Base-by-base conservation (phyloP, 2,888 invertebrate species). In the Ormyrus pomaceus region DNA sequence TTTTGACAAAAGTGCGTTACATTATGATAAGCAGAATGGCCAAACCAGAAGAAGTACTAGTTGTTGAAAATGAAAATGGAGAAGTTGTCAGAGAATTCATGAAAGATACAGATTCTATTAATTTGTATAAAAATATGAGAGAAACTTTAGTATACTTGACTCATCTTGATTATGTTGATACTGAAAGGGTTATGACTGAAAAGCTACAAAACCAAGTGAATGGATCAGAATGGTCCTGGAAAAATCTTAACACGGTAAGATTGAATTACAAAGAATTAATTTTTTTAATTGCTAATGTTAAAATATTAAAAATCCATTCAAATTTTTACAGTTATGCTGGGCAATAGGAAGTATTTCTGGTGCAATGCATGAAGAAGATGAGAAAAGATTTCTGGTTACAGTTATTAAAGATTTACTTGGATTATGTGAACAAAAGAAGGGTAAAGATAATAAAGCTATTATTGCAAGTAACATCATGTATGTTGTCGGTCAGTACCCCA, bases 391-490 rank as follows among this genome's bases (percentile, higher is more conserved):
- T 92, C 93, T 99, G 86, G 99, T 99, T 76, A 98, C 98, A 74
- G 99, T 99, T 68, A 99, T 99, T 84, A 98, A 97, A 92, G 99
- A 99, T 92, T 93, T 99, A 80, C 93, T 99, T 82, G 99, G 99
- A 0, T 92, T 99, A 71, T 99, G 99, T 91, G 98, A 99, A 90
- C 99, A 99, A 91, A 99, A 99, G 91, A 96, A 99, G 86, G 95
- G 98, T 72, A 99, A 99, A 92, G 99, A 99, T 92, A 99, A 99
- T 92, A 99, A 99, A 92, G 99, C 99, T 79, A 99, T 99, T 85
- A 99, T 99, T 88, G 99, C 99, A 13, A 99, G 99, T 84, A 99
- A 99, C 92, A 99, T 99, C 83, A 99, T 99, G 99, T 99, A 99
- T 92, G 99, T 99, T 80, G 99, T 99, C 74, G 99, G 99, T 4